Evolutionary conservation across 2,113 vertebrate genomes (phyloP).

Genomic region (Mormyrus lacerda): DNA sequence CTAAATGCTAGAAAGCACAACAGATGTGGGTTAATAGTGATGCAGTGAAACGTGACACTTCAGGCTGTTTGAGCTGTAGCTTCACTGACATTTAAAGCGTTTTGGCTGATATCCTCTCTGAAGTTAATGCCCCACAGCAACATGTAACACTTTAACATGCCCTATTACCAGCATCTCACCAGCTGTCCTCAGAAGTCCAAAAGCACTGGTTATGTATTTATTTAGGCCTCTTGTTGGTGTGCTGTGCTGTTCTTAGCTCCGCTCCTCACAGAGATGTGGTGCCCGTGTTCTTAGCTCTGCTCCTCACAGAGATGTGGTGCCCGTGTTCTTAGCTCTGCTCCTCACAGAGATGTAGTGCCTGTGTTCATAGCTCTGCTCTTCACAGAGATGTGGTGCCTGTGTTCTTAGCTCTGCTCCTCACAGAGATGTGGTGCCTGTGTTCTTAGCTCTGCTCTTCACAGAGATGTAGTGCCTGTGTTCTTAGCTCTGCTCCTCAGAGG

Average conservation of each 20-base stretch:
- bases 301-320: not conserved
- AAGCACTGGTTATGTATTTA: not conserved
- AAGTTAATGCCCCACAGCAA: not conserved
- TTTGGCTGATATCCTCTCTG: not conserved
- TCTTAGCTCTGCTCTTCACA: no score
- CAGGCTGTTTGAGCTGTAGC: not conserved
- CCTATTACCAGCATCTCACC: not conserved
- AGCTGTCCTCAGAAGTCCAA: not conserved
- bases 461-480: not conserved
- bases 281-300: no score
- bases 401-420: no score
- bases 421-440: not conserved
- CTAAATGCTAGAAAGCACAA: not conserved
- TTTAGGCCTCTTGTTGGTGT: not conserved
- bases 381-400: not conserved
- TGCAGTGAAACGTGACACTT: constrained; percentile 1
- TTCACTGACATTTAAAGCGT: not conserved
- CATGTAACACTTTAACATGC: not conserved
- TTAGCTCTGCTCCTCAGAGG: not conserved
- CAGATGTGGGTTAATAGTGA: constrained; percentile 8
- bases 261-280: no score
- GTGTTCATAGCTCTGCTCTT: no score
- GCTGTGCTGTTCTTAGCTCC: not conserved
- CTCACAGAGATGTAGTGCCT: not conserved
- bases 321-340: no score